These are phyloP conservation scores for Phyto melanocephala DNA, from an alignment of 2,888 invertebrate species.

Conservation along the genomic window DNA sequence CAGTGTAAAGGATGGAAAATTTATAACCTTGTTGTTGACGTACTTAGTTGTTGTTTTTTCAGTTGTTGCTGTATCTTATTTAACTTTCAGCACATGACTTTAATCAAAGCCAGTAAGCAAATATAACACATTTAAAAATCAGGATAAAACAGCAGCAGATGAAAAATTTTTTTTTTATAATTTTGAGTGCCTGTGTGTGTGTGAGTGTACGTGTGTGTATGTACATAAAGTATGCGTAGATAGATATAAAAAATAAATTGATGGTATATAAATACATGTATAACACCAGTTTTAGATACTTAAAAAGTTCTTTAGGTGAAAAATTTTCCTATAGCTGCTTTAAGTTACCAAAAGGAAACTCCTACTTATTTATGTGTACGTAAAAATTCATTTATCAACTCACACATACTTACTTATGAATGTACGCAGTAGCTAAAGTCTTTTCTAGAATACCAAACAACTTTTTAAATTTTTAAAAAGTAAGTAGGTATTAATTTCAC, in stretches of 20 bases:
- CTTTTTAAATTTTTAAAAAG: constrained; percentile 37
- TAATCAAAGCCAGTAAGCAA: constrained; percentile 46
- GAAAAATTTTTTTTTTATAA: no score
- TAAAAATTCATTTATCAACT: background rate
- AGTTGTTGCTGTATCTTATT: constrained; percentile 22
- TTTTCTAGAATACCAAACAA: background rate
- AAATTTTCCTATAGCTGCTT: constrained; percentile 18
- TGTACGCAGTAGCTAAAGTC: background rate
- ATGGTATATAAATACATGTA: background rate
- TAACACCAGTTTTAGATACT: constrained; percentile 20
- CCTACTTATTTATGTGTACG: background rate
- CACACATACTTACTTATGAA: background rate
- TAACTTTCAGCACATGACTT: constrained; percentile 54
- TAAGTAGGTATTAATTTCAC: constrained; percentile 46
- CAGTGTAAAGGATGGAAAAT: background rate
- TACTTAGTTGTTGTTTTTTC: background rate
- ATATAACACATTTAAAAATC: constrained; percentile 46
- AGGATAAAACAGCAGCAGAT: constrained; percentile 1
- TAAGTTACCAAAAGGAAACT: constrained; percentile 19
- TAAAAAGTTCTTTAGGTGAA: background rate
- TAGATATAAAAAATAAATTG: background rate
- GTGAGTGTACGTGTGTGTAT: background rate
- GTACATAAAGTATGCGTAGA: background rate
- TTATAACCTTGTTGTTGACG: constrained; percentile 8
- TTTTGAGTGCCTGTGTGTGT: no score